A percentile compares a stretch with the other conserved stretches of the same genome.
Conservation (phyloP, 2,113 vertebrate species). For the Guaruba guarouba region DNA sequence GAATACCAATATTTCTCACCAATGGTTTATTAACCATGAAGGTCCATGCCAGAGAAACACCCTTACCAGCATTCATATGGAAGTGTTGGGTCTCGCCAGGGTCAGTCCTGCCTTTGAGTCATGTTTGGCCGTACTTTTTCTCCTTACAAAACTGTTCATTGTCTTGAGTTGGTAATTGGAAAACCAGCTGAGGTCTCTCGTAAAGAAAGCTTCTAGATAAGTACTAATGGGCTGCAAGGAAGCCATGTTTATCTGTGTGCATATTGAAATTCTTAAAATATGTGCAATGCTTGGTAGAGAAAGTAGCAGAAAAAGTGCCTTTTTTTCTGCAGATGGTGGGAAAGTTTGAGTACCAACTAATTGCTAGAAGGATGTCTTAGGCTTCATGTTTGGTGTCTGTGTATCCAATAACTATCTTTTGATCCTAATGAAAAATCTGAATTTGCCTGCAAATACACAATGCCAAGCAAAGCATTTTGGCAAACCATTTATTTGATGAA, state of each 20-base stretch:
- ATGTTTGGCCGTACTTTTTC: background rate
- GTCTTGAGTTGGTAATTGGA: background rate
- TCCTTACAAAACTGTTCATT: background rate
- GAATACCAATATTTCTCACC: background rate
- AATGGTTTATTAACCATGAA: background rate
- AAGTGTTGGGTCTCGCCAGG: background rate
- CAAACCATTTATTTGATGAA: background rate
- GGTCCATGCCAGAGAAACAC: background rate
- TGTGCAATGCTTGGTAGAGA: background rate
- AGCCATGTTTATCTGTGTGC: background rate
- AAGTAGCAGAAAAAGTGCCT: background rate
- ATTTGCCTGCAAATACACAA: background rate
- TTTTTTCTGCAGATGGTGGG: background rate
- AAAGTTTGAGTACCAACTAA: background rate
- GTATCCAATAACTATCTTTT: background rate
- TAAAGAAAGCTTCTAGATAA: background rate
- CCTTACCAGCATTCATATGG: fast-evolving
- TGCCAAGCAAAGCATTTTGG: background rate
- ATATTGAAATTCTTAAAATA: background rate
- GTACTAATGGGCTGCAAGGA: background rate
- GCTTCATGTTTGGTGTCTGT: background rate
- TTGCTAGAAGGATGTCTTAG: background rate
- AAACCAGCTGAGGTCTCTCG: background rate
- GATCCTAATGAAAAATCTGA: background rate
- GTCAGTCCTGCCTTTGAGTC: background rate